Evolutionary conservation across 2,797 vertebrate genomes (phyloP), one percentile per base, ranked within the genome.

Genomic region (Lophotriccus pileatus): DNA sequence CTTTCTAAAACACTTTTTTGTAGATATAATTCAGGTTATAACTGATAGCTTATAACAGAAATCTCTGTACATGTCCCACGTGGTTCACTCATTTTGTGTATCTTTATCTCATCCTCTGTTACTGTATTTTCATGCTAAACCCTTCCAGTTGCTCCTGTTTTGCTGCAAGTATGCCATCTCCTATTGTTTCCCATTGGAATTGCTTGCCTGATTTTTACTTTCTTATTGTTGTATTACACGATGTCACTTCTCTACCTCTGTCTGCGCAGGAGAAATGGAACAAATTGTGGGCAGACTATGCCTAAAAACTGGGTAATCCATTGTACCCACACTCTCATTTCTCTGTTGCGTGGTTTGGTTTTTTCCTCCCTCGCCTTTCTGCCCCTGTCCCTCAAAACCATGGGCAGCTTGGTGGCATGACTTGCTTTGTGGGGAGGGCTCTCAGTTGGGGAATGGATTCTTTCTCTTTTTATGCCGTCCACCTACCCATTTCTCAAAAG

Each of bases 51-150:
- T 39, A 0, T 4, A 23, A 7, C 18, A 85, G 56, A 55, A 69
- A 41, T 84, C 39, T 63, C 58, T 83, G 5, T 69, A 17, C 0
- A 0, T 79, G 37, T 68, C 53, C 50, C 0, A 0, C 22, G 25
- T n/a, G n/a, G 32, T 34, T 90, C 24, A 1, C 21, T 76, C 23
- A 0, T 73, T 89, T 79, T 89, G 36, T 86, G 25, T 79, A 63
- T 62, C 72, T 93, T 87, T 92, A 56, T 94, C 92, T 90, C 21
- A 6, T 89, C 23, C 30, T 21, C 56, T 58, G n/a, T 74, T 63
- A 17, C 6, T 95, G 10, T n/a, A 8, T 85, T 93, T 85, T 83
- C 74, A 79, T 81, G 72, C 53, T 96, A 72, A 93, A 63, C 55
- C 17, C 34, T 73, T 89, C 58, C 70, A 94, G 0, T 93, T 96